These are phyloP conservation scores for Patella caerulea DNA, from an alignment of 2,888 invertebrate genomes.

Conservation along the genomic window DNA sequence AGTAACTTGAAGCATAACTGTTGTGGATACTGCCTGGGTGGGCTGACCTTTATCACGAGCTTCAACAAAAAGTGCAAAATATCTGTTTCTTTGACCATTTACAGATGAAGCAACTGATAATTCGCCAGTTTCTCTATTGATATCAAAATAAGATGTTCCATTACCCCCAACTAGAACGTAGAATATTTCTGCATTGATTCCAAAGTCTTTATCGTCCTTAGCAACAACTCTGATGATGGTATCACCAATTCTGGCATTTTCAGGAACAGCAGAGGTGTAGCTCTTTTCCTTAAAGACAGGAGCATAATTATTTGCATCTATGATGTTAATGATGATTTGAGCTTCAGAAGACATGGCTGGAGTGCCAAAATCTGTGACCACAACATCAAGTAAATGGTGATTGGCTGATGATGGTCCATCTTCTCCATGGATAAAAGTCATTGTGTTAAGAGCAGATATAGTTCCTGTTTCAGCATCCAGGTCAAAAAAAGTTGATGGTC, in stretches of 20 bases:
- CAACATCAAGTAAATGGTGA: slow-evolving; percentile 73
- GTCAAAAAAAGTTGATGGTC: slow-evolving; percentile 81
- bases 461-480: slow-evolving; percentile 92
- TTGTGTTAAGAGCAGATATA: slow-evolving; percentile 85
- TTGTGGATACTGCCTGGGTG: slow-evolving; percentile 83
- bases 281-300: slow-evolving; percentile 82
- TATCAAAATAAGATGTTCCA: slow-evolving; percentile 81
- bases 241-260: slow-evolving; percentile 81
- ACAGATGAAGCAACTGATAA: slow-evolving; percentile 79
- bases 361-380: slow-evolving; percentile 94
- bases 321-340: slow-evolving; percentile 87
- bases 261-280: slow-evolving; percentile 72
- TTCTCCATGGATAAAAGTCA: slow-evolving; percentile 48
- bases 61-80: slow-evolving; percentile 80
- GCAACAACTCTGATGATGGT: slow-evolving; percentile 79
- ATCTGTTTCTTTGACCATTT: slow-evolving; percentile 73
- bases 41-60: slow-evolving; percentile 92
- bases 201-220: slow-evolving; percentile 78
- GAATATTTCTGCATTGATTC: slow-evolving; percentile 90
- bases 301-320: slow-evolving; percentile 92
- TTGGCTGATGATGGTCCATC: slow-evolving; percentile 49
- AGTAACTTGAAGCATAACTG: slow-evolving; percentile 76
- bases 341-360: slow-evolving; percentile 94
- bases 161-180: slow-evolving; percentile 83
- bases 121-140: slow-evolving; percentile 85